These are phyloP conservation scores for Ginglymostoma cirratum DNA, from an alignment of 2,113 vertebrate genomes.

Conservation along the genomic window DNA sequence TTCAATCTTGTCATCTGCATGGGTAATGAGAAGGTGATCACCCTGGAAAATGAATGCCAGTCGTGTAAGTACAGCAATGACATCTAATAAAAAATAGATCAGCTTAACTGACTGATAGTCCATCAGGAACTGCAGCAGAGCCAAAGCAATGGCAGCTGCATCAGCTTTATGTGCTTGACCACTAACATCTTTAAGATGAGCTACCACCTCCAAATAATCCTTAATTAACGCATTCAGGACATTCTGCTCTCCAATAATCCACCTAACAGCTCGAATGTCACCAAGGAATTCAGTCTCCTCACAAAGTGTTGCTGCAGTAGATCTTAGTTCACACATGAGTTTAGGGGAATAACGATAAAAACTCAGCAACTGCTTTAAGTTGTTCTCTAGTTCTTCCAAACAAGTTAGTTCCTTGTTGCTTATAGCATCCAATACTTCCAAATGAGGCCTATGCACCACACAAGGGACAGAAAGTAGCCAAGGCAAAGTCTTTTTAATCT, in stretches of 20 bases:
- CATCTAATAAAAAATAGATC: conserved; percentile 88
- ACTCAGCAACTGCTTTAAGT: conserved; percentile 86
- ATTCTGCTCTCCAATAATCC: conserved; percentile 91
- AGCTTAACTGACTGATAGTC: conserved; percentile 94
- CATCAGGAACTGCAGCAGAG: conserved; percentile 88
- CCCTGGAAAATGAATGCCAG: conserved; percentile 86
- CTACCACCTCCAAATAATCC: conserved; percentile 88
- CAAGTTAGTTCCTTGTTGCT: conserved; percentile 88
- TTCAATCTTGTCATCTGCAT: conserved; percentile 80
- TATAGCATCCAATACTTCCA: conserved; percentile 87
- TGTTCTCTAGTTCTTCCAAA: conserved; percentile 89
- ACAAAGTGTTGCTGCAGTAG: conserved; percentile 76
- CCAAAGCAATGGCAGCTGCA: conserved; percentile 81
- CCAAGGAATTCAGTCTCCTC: conserved; percentile 90
- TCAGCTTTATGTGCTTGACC: conserved; percentile 84
- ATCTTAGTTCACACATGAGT: conserved; percentile 80
- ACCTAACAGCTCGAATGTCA: conserved; percentile 81
- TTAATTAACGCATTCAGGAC: conserved; percentile 93
- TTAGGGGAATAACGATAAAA: conserved; percentile 92
- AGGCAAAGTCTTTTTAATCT: conserved; percentile 81
- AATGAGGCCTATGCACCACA: conserved; percentile 85
- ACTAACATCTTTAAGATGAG: conserved; percentile 86
- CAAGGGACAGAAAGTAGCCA: conserved; percentile 89
- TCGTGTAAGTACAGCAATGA: conserved; percentile 82
- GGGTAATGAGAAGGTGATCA: conserved; percentile 79